phyloP scores from a whole-genome alignment of 2,888 invertebrate species.

The Mactromeris polynyma region DNA sequence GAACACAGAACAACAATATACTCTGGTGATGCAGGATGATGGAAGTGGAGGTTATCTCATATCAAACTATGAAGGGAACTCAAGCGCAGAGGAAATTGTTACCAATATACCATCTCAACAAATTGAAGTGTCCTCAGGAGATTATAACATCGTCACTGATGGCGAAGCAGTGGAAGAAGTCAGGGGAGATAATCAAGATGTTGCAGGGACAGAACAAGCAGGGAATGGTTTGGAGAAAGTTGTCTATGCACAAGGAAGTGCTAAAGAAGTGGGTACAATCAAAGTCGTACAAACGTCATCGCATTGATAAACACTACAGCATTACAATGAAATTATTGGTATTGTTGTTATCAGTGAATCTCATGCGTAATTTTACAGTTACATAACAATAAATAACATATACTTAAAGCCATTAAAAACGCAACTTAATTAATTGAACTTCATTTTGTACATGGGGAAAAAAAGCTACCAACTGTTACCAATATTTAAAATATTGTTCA shows the following conservation, averaged over 20 bases:
- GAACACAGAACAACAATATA: conserved; percentile 50
- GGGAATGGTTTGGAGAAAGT: not conserved
- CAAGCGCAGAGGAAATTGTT: conserved; percentile 51
- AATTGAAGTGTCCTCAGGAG: conserved; percentile 37
- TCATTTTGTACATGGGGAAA: too few relatives aligned
- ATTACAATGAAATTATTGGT: too few relatives aligned
- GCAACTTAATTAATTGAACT: too few relatives aligned
- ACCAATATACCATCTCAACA: conserved; percentile 49
- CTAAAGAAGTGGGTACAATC: not conserved
- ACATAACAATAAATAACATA: too few relatives aligned
- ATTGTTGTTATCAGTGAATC: not conserved
- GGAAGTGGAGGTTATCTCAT: conserved; percentile 59
- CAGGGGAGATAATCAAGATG: conserved; percentile 1
- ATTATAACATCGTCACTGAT: not conserved
- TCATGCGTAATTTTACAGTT: not conserved
- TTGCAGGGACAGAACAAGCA: not conserved
- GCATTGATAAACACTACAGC: not conserved
- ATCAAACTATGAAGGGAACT: conserved; percentile 33
- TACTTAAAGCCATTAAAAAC: too few relatives aligned
- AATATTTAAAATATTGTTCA: too few relatives aligned
- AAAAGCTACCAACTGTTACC: too few relatives aligned
- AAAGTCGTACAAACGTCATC: not conserved
- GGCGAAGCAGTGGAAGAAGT: not conserved
- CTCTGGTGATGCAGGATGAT: conserved; percentile 63
- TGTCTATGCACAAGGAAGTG: not conserved